Evolutionary conservation across 1,140 invertebrate species (phyloP).

Genomic region (Himalopsyche phryganea): DNA sequence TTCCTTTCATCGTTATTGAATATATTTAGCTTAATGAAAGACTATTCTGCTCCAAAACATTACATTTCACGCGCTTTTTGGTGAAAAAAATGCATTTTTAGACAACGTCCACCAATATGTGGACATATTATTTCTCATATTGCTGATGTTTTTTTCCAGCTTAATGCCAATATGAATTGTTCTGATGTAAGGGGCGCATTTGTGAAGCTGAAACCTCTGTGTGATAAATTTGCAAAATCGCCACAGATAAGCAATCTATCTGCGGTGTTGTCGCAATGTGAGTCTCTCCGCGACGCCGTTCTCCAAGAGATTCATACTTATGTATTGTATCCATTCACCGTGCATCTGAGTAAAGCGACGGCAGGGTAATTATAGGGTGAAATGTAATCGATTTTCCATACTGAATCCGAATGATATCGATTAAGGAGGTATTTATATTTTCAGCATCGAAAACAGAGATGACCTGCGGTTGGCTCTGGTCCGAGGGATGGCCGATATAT

Average conservation of each 20-base stretch:
- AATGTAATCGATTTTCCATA: no score
- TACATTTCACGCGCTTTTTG: no score
- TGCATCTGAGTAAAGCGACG: slow-evolving; percentile 44
- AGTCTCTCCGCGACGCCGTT: slow-evolving; percentile 40
- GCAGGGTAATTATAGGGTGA: not conserved
- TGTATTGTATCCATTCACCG: slow-evolving; percentile 51
- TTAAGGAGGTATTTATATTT: no score
- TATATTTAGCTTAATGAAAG: no score
- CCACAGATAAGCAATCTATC: slow-evolving; percentile 42
- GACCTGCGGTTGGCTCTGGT: slow-evolving; percentile 48
- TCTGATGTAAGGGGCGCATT: slow-evolving; percentile 42
- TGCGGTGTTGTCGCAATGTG: slow-evolving; percentile 37
- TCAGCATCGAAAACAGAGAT: slow-evolving; percentile 31
- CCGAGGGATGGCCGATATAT: slow-evolving; percentile 42
- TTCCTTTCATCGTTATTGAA: no score
- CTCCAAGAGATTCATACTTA: slow-evolving; percentile 52
- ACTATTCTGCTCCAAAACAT: no score
- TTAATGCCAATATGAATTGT: slow-evolving; percentile 25
- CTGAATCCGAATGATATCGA: no score
- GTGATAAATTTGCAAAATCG: slow-evolving; percentile 48
- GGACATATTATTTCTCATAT: no score
- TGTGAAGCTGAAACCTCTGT: slow-evolving; percentile 50
- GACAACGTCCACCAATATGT: no score
- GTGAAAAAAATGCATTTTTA: no score
- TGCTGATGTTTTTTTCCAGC: no score